Evolutionary conservation across 2,888 invertebrate species (phyloP).

Genomic region (Bimastos eiseni): DNA sequence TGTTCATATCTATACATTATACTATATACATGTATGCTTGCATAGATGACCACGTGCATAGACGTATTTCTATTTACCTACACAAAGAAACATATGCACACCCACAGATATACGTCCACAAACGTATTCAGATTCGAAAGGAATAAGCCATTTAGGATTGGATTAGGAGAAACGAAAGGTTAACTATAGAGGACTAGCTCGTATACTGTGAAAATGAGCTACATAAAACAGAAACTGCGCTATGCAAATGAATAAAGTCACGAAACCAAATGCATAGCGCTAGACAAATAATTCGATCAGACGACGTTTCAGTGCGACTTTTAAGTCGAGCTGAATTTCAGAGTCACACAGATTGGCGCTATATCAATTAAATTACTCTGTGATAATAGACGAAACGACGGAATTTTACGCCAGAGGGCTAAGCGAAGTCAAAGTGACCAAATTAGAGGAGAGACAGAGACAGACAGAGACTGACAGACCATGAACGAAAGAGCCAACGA

Average conservation of each 20-base stretch:
- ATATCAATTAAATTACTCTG: neutral
- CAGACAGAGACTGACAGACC: neutral
- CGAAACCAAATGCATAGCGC: neutral
- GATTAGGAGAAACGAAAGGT: neutral
- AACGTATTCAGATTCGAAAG: neutral
- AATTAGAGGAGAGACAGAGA: neutral
- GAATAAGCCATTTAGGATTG: neutral
- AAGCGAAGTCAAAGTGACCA: neutral
- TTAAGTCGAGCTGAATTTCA: conserved; percentile 2
- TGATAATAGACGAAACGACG: neutral
- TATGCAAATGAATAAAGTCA: neutral
- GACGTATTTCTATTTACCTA: too few species aligned
- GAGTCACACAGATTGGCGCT: conserved; percentile 7
- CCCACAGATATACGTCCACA: too few species aligned
- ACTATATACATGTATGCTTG: too few species aligned
- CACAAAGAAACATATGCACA: too few species aligned
- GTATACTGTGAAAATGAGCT: neutral
- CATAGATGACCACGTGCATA: too few species aligned
- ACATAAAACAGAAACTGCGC: neutral
- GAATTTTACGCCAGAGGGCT: neutral
- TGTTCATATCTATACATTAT: too few species aligned
- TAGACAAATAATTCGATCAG: conserved; percentile 5
- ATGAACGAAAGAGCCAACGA: too few species aligned
- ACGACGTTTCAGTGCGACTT: conserved; percentile 3
- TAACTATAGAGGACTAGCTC: neutral